These are phyloP conservation scores for Petrophora chlorosata DNA, from an alignment of 2,888 invertebrate genomes.

Conservation along the genomic window DNA sequence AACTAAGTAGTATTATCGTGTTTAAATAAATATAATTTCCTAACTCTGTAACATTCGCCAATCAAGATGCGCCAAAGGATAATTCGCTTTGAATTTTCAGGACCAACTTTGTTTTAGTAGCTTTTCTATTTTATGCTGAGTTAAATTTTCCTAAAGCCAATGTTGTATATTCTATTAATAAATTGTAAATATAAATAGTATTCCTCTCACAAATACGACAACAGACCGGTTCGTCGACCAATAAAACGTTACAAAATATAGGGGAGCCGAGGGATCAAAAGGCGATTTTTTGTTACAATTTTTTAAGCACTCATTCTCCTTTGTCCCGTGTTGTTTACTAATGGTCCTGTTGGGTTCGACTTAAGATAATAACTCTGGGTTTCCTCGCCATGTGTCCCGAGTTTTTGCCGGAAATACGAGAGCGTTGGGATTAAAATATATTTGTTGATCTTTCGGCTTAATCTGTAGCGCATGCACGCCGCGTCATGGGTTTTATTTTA, in stretches of 20 bases:
- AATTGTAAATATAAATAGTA: constrained; percentile 34
- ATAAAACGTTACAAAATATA: constrained; percentile 77
- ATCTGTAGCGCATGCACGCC: constrained; percentile 60
- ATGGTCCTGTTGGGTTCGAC: constrained; percentile 83
- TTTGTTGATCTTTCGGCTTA: constrained; percentile 79
- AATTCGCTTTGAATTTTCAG: too few species aligned
- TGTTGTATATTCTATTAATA: too few species aligned
- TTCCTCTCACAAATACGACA: constrained; percentile 2
- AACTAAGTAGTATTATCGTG: too few species aligned
- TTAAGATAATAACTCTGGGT: constrained; percentile 81
- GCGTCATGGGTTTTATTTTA: constrained; percentile 55
- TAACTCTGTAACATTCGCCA: too few species aligned
- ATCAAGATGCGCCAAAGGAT: too few species aligned
- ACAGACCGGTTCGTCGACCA: constrained; percentile 64
- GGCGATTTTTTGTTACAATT: constrained; percentile 79
- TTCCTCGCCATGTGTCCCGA: constrained; percentile 79
- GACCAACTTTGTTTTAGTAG: too few species aligned
- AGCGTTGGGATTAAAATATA: constrained; percentile 77
- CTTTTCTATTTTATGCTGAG: too few species aligned
- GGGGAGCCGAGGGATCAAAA: constrained; percentile 77
- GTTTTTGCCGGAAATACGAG: constrained; percentile 81
- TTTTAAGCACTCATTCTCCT: constrained; percentile 81
- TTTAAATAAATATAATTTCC: too few species aligned
- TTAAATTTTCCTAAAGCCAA: too few species aligned
- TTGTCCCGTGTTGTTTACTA: constrained; percentile 83